Evolutionary conservation across 2,797 vertebrate species (phyloP).

Genomic region (Pristis pectinata): DNA sequence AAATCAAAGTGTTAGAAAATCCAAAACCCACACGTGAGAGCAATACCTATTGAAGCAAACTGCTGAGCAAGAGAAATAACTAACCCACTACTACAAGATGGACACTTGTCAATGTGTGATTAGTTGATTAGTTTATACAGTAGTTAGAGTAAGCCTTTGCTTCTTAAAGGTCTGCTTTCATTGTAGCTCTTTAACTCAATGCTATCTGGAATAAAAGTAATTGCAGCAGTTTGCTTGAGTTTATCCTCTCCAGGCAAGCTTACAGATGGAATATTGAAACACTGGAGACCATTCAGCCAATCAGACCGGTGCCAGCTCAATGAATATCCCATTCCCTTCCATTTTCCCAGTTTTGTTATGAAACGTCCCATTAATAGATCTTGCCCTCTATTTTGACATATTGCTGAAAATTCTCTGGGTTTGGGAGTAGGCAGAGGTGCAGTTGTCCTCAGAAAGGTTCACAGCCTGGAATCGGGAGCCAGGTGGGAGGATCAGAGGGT

Average conservation of each 20-base stretch:
- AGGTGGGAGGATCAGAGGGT: too few species aligned
- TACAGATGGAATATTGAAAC: not conserved
- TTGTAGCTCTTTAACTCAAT: not conserved
- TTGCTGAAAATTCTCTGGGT: too few species aligned
- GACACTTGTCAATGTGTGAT: not conserved
- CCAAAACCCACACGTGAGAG: not conserved
- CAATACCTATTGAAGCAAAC: not conserved
- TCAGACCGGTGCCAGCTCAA: not conserved
- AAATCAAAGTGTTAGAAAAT: slow-evolving; percentile 4
- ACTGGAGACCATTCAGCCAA: not conserved
- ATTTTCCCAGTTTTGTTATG: not conserved
- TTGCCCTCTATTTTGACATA: not conserved
- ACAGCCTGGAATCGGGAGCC: too few species aligned
- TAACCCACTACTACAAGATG: not conserved
- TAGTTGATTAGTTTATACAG: not conserved
- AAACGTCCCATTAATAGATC: not conserved
- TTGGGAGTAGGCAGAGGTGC: too few species aligned
- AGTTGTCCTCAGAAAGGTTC: too few species aligned
- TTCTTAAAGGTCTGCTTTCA: not conserved
- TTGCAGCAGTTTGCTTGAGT: not conserved
- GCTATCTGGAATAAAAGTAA: not conserved
- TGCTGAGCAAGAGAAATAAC: not conserved
- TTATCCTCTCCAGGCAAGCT: not conserved
- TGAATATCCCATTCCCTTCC: not conserved
- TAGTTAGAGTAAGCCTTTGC: not conserved